Percentiles rank a stretch among this genome's conserved stretches.
Conservation (phyloP, 2,797 vertebrate genomes). For the Denticeps clupeoides region DNA sequence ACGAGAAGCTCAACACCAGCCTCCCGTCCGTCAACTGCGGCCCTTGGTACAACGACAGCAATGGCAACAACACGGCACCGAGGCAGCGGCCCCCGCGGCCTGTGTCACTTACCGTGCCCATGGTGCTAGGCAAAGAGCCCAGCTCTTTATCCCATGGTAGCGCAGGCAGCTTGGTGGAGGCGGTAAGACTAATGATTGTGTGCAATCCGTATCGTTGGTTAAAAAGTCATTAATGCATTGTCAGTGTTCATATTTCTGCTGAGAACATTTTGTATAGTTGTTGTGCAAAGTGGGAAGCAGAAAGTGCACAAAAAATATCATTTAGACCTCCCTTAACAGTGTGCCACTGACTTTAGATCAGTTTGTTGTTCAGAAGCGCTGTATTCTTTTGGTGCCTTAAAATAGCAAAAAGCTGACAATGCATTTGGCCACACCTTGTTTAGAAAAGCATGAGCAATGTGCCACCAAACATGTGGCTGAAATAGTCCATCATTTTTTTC, state of each 20-base stretch:
- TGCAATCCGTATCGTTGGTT: background rate
- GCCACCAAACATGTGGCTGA: too few relatives aligned
- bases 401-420: too few relatives aligned
- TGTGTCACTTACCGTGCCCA: constrained; percentile 82
- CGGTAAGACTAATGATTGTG: constrained; percentile 58
- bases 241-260: background rate
- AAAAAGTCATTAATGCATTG: too few relatives aligned
- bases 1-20: constrained; percentile 93
- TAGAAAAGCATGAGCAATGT: too few relatives aligned
- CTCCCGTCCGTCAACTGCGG: constrained; percentile 86
- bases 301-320: too few relatives aligned
- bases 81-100: constrained; percentile 65
- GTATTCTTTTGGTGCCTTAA: too few relatives aligned
- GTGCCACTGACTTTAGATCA: too few relatives aligned
- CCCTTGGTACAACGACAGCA: constrained; percentile 67
- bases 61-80: constrained; percentile 51
- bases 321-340: too few relatives aligned
- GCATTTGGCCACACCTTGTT: too few relatives aligned
- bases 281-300: background rate
- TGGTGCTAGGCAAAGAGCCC: constrained; percentile 56
- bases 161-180: constrained; percentile 90
- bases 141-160: constrained; percentile 79
- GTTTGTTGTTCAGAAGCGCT: too few relatives aligned
- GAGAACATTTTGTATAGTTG: background rate
- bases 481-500: too few relatives aligned